Evolutionary conservation across 2,888 invertebrate species (phyloP), one percentile per base, ranked within the genome.

Genomic region (Drosophila infuscata): DNA sequence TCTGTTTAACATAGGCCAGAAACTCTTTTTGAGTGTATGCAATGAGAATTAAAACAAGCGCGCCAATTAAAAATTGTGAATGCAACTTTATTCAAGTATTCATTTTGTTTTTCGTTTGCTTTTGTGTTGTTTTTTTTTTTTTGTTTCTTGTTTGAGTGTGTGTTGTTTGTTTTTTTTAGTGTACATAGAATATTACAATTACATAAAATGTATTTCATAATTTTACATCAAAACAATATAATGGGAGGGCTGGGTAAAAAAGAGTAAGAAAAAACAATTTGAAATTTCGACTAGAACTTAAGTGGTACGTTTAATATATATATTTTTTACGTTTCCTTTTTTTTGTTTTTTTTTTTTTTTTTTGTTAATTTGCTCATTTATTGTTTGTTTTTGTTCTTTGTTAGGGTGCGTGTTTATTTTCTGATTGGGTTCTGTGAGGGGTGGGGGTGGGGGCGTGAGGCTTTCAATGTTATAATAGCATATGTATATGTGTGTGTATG

Each of bases 261-360:
- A 62, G 58, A 71, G 49, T 52, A 73, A 72, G 68, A 64, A 62
- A 73, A 79, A 88, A 83, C 76, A 85, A 83, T 89, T 86, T 82
- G 58, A 84, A 92, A 92, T 91, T 91, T 91, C 90, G 91, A 92
- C 91, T 91, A 92, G 91, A 91, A 92, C 91, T 91, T 91, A 91
- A 88, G 76, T 82, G 76, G 79, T 88, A 89, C 38, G 46, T 81
- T 74, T 71, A 70, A 69, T 68, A 53, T 67, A 66, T 65, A 51
- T 67, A 43, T 41, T 29, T 38, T 51, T 43, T 64, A 17, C 25
- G 25, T 43, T 77, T 76, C 32, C 51, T 35, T 41, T 52, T 69
- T 60, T 46, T 35, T 52, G 41, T 43, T 49, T 33, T 53, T 52
- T 29, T 20, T 41, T 48, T 15, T 54, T 68, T 25, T 35, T 17